A percentile compares a stretch with the other conserved stretches of the same genome.
phyloP scores from a whole-genome alignment of 2,797 vertebrate species.

The Eulemur mongoz region DNA sequence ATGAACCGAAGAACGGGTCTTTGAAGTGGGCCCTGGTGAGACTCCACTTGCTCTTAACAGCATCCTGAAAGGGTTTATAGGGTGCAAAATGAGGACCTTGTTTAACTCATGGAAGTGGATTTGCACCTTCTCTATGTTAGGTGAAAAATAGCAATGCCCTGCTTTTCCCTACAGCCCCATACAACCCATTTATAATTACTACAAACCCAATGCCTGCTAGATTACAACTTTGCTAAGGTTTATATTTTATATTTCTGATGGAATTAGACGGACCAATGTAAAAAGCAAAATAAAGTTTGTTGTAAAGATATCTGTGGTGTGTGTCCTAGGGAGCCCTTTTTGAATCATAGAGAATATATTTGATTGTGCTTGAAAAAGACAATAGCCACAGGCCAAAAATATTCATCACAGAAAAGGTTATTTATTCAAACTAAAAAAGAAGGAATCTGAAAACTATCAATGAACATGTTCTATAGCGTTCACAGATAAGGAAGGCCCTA shows the following conservation, averaged over 20 bases:
- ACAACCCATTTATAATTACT: conserved; percentile 39
- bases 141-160: conserved; percentile 18
- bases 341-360: neutral
- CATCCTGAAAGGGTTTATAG: conserved; percentile 72
- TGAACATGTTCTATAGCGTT: neutral
- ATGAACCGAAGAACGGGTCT: conserved; percentile 67
- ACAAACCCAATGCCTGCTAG: neutral
- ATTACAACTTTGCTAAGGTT: neutral
- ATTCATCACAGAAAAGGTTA: neutral
- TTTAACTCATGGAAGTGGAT: conserved; percentile 75
- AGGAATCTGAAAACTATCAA: neutral
- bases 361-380: neutral
- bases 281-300: neutral
- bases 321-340: neutral
- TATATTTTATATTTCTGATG: conserved; percentile 37
- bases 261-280: neutral
- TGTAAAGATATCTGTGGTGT: neutral
- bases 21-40: conserved; percentile 69
- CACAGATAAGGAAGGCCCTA: neutral
- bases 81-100: conserved; percentile 61
- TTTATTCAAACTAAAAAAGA: neutral
- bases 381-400: neutral
- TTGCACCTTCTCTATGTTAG: conserved; percentile 62
- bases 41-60: conserved; percentile 61
- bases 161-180: neutral